A percentile compares a stretch with the other conserved stretches of the same genome.
These are phyloP conservation scores for Zelostemma sp. DNA, from an alignment of 1,140 invertebrate genomes.

Conservation along the genomic window DNA sequence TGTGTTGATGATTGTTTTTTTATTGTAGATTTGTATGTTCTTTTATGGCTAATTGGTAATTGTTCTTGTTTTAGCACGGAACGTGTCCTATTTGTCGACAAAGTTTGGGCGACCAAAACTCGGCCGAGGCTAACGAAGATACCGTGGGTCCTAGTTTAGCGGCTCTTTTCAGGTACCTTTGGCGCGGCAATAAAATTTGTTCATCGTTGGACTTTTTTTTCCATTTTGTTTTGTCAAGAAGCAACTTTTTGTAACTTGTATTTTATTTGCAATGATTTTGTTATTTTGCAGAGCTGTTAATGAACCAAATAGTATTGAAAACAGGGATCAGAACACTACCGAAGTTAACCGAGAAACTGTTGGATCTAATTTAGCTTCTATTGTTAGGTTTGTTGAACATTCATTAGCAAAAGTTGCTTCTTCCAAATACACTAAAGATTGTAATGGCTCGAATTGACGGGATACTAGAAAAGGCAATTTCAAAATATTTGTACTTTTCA, in stretches of 20 bases:
- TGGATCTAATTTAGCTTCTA: slow-evolving; percentile 40
- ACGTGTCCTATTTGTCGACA: slow-evolving; percentile 96
- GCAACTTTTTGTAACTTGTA: slow-evolving; percentile 2
- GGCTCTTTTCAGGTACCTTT: slow-evolving; percentile 66
- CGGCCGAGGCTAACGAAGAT: slow-evolving; percentile 63
- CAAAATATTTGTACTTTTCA: slow-evolving; percentile 35
- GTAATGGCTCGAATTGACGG: not conserved
- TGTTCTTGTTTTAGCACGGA: slow-evolving; percentile 78
- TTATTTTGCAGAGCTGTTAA: not conserved
- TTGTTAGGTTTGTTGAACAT: slow-evolving; percentile 42
- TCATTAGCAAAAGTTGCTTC: not conserved
- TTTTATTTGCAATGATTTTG: not conserved
- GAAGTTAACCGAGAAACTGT: slow-evolving; percentile 34
- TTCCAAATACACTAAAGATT: not conserved
- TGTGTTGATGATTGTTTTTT: slow-evolving; percentile 62
- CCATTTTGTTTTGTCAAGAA: slow-evolving; percentile 13
- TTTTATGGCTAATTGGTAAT: not conserved
- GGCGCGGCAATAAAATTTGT: too few species aligned
- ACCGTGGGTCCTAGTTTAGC: slow-evolving; percentile 67
- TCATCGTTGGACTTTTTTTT: not conserved
- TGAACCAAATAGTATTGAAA: not conserved
- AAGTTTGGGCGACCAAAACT: slow-evolving; percentile 74
- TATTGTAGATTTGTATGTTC: slow-evolving; percentile 1
- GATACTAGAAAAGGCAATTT: not conserved
- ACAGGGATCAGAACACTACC: slow-evolving; percentile 21